Conservation (phyloP, 2,888 invertebrate genomes). For the Mechanitis mazaeus region DNA sequence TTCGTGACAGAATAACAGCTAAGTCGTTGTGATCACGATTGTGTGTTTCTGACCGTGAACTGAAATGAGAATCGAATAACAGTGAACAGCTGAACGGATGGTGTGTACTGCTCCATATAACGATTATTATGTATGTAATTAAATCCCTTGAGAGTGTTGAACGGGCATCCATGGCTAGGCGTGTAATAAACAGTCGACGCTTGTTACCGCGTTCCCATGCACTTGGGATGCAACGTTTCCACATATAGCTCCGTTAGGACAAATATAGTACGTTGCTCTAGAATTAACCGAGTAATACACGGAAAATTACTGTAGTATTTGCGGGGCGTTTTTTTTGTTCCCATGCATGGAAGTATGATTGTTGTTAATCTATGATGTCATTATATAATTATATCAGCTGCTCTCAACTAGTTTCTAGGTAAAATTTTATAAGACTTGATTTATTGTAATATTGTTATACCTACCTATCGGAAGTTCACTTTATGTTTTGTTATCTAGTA, state of each 20-base stretch:
- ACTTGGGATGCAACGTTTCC: conserved; percentile 43
- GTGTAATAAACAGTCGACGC: conserved; percentile 25
- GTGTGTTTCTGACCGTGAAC: conserved; percentile 46
- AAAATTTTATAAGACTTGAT: conserved; percentile 20
- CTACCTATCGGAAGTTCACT: background rate
- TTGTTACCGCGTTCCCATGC: conserved; percentile 52
- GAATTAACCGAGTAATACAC: conserved; percentile 56
- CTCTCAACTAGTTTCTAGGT: conserved; percentile 33
- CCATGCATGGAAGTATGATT: conserved; percentile 38
- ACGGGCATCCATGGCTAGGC: conserved; percentile 39
- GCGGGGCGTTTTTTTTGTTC: conserved; percentile 50
- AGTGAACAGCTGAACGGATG: conserved; percentile 38
- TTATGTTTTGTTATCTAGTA: background rate
- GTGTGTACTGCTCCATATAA: conserved; percentile 37
- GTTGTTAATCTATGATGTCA: conserved; percentile 34
- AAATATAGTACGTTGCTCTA: conserved; percentile 58
- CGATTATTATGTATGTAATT: conserved; percentile 50
- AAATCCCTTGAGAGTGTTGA: conserved; percentile 51
- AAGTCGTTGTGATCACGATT: conserved; percentile 46
- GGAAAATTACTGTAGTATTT: conserved; percentile 58
- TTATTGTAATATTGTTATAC: background rate
- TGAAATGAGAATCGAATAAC: conserved; percentile 45
- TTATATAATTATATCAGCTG: conserved; percentile 36
- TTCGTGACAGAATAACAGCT: conserved; percentile 51
- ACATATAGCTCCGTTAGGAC: conserved; percentile 64